phyloP scores from a whole-genome alignment of 2,797 vertebrate species.

The Nothura maculosa region DNA sequence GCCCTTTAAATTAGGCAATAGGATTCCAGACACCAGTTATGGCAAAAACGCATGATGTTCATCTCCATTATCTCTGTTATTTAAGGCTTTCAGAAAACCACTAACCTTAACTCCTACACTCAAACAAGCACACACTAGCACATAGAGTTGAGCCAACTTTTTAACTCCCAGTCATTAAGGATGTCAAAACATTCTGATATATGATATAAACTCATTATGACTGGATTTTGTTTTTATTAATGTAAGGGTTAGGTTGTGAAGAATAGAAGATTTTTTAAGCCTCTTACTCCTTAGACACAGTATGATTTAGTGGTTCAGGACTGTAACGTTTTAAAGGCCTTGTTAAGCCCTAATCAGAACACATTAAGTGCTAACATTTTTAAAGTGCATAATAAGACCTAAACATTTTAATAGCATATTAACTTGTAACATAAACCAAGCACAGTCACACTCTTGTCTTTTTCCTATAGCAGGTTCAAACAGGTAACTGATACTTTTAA shows the following conservation, averaged over 20 bases:
- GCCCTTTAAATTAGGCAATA: slow-evolving; percentile 65
- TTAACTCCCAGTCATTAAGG: slow-evolving; percentile 79
- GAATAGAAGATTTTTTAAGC: slow-evolving; percentile 61
- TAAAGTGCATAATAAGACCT: slow-evolving; percentile 55
- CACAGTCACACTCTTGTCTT: slow-evolving; percentile 27
- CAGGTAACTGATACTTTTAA: neutral
- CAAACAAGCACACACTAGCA: slow-evolving; percentile 74
- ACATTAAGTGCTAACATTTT: slow-evolving; percentile 47
- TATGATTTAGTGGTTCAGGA: slow-evolving; percentile 67
- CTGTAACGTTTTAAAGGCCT: slow-evolving; percentile 58
- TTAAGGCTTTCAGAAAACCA: slow-evolving; percentile 73
- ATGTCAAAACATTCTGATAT: slow-evolving; percentile 80
- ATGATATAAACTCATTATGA: slow-evolving; percentile 77
- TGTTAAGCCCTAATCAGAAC: slow-evolving; percentile 56
- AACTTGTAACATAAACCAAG: slow-evolving; percentile 52
- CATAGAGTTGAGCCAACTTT: slow-evolving; percentile 71
- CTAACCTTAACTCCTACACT: slow-evolving; percentile 75
- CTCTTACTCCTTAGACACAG: slow-evolving; percentile 56
- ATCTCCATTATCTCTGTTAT: slow-evolving; percentile 72
- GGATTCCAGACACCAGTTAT: slow-evolving; percentile 63
- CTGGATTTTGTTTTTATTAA: slow-evolving; percentile 73
- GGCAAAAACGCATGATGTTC: slow-evolving; percentile 61
- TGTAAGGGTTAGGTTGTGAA: slow-evolving; percentile 64
- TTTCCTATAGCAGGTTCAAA: slow-evolving; percentile 44
- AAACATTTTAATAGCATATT: slow-evolving; percentile 60